Conservation (phyloP, 2,797 vertebrate species). For the Muscicapa comitata region DNA sequence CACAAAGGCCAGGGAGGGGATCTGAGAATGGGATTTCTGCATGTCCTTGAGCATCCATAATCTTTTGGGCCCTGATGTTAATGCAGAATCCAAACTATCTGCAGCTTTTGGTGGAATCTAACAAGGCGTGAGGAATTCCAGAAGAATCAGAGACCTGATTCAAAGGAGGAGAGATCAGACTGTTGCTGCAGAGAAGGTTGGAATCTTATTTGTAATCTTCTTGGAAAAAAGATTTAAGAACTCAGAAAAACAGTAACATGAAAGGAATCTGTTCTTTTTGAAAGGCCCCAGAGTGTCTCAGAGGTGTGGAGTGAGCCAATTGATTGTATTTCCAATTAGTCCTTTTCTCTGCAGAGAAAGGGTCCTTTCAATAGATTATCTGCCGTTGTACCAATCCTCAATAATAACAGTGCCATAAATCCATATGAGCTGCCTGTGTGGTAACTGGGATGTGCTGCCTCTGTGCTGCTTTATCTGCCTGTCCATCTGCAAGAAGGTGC, state of each 20-base stretch:
- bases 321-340: background rate
- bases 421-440: rapidly evolving
- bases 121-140: background rate
- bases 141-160: background rate
- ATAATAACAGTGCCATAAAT: background rate
- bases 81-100: background rate
- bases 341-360: background rate
- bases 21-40: background rate
- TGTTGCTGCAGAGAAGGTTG: background rate
- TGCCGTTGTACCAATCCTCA: background rate
- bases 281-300: background rate
- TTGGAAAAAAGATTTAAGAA: background rate
- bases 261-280: background rate
- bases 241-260: background rate
- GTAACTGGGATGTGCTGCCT: background rate
- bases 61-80: background rate
- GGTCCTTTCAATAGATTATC: background rate
- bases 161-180: background rate
- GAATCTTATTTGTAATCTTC: background rate
- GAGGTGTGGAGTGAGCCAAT: background rate
- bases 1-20: background rate
- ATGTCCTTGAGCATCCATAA: background rate
- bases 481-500: background rate
- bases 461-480: background rate
- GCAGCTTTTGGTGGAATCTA: background rate